Evolutionary conservation across 2,888 invertebrate genomes (phyloP), one percentile per base, ranked within the genome.

Genomic region (Harpagoxenus sublaevis): DNA sequence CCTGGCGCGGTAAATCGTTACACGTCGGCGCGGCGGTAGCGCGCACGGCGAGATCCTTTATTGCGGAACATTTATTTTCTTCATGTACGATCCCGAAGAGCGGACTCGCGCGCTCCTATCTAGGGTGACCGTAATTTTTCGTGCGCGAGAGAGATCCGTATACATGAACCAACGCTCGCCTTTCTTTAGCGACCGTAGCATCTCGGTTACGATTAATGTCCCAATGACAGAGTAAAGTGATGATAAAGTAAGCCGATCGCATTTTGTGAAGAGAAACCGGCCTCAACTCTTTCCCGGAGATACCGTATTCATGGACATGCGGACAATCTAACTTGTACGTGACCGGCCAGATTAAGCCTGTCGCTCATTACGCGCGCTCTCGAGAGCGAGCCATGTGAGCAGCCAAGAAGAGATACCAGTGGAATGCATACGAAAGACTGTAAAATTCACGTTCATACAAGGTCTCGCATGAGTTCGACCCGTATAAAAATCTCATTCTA

Each of bases 271-370:
- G 78, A 77, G 83, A 63, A 84, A 84, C 65, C 86, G 83, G 70
- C 87, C 68, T 48, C 48, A 6, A 51, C 65, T 65, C 65, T 68
- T 89, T 86, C 83, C 88, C 91, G 62, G 70, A 83, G 83, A 87
- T 87, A 84, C 60, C 75, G 87, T 86, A 89, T 88, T 87, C 90
- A 89, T 45, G 42, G 68, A 68, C 81, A 85, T 70, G 60, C 84
- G 87, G 82, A 82, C 90, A 89, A 92, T 91, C 91, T 81, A 91
- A 85, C 87, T 84, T 85, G 85, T 86, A 92, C 91, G 91, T 91
- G 91, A 91, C 91, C 87, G 62, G 92, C 84, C 57, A 45, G 86
- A 90, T 88, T 91, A 87, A 90, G 91, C 45, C 83, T 88, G 89
- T 84, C 86, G 82, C 88, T 92, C 87, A 89, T 91, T 90, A 88